Evolutionary conservation across 2,797 vertebrate genomes (phyloP), one percentile per base, ranked within the genome.

Genomic region (Silurus aristotelis): DNA sequence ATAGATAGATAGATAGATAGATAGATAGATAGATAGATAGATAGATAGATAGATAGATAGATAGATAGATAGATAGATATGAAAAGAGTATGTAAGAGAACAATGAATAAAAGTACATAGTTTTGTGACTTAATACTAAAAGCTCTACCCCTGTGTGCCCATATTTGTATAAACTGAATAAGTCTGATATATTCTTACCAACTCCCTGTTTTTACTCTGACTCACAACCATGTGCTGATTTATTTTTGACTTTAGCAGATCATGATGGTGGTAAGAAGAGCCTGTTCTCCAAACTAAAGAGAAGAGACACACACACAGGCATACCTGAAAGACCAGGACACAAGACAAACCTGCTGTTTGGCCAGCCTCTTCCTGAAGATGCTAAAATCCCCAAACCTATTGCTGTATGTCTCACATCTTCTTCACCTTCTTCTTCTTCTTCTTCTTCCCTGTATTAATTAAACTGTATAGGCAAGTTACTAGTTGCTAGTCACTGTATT

Each of bases 381-480:
- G 83, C 92, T 84, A 93, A 89, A 0, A 95, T 98, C 58, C 97
- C 98, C 20, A 96, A 96, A 75, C 94, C 96, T 19, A 91, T 99
- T 81, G 92, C 94, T 90, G 98, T 99, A 93, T 89, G 95, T 87
- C 0, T 27, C 14, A 48, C 1, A 17, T 64, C 19, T 58, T 84
- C 25, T 58, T 8, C 58, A 56, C 22, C 46, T 17, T 2, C 7
- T 80, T 38, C 68, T 43, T 46, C 71, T 86, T 27, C 66, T 55
- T 60, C 78, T 82, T 56, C 55, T 82, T 63, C 60, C 73, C 48
- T 58, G 19, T 22, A 6, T 82, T 43, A 46, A 19, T 6, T 52
- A 19, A 48, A 25, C 22, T 10, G 14, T 48, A 66, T 19, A 52
- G 0, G 0, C 20, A 66, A 6, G 22, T 81, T 55, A 55, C 20